phyloP scores from a whole-genome alignment of 2,888 invertebrate species.

The Volucella bombylans region DNA sequence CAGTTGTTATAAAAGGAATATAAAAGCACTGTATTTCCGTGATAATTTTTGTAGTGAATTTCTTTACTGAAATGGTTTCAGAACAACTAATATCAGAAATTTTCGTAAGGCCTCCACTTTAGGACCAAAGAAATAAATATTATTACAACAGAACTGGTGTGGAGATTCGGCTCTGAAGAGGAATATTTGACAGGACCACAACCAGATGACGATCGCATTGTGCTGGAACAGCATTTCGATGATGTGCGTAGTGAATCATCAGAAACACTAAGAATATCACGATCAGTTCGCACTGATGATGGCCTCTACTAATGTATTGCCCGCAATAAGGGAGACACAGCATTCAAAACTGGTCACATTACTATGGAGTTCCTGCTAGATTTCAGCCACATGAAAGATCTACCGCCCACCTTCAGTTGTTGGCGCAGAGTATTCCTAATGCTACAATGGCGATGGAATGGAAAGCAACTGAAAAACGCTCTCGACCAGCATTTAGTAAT shows the following conservation, averaged over 20 bases:
- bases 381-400: slow-evolving; percentile 87
- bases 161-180: slow-evolving; percentile 85
- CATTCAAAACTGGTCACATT: slow-evolving; percentile 90
- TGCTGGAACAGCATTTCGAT: slow-evolving; percentile 84
- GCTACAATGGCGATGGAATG: slow-evolving; percentile 92
- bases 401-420: slow-evolving; percentile 91
- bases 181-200: slow-evolving; percentile 87
- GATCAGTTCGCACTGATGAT: slow-evolving; percentile 88
- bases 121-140: too few species aligned
- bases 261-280: slow-evolving; percentile 87
- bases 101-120: too few species aligned
- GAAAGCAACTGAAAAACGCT: slow-evolving; percentile 83
- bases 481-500: slow-evolving; percentile 84
- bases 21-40: too few species aligned
- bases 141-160: too few species aligned
- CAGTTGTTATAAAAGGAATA: too few species aligned
- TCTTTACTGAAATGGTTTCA: too few species aligned
- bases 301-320: slow-evolving; percentile 95
- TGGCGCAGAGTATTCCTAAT: slow-evolving; percentile 94
- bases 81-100: too few species aligned
- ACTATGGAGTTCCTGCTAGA: slow-evolving; percentile 92
- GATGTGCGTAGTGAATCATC: slow-evolving; percentile 85
- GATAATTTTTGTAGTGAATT: too few species aligned
- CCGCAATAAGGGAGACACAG: slow-evolving; percentile 89
- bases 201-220: slow-evolving; percentile 87